Conservation (phyloP, 2,888 invertebrate species). For the Temnothorax rugatulus region DNA sequence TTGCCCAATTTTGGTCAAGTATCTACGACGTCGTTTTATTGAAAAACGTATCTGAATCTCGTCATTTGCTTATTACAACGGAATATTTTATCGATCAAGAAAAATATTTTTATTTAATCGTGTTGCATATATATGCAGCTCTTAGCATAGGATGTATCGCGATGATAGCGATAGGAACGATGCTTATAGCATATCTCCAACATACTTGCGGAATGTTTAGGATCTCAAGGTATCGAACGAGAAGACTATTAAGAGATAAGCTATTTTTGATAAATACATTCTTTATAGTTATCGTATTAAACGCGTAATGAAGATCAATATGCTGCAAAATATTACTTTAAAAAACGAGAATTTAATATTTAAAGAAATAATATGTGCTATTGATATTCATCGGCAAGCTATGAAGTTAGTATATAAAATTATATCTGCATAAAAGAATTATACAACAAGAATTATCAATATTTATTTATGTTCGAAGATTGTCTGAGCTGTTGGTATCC, state of each 20-base stretch:
- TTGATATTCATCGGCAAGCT: conserved; percentile 24
- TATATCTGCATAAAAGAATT: too few species aligned
- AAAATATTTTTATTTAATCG: background rate
- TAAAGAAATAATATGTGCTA: background rate
- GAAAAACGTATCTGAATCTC: background rate
- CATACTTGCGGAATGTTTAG: background rate
- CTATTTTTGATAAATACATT: background rate
- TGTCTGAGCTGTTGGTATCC: background rate
- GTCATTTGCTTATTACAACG: background rate
- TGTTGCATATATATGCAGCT: background rate
- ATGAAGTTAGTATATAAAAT: background rate
- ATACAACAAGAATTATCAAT: background rate
- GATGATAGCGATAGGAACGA: background rate
- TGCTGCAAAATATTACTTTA: background rate
- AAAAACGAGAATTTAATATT: background rate
- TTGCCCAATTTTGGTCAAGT: background rate
- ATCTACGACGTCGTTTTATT: background rate
- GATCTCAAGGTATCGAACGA: background rate
- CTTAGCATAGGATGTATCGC: background rate
- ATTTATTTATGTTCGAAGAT: background rate
- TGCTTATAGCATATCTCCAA: background rate
- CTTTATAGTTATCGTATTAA: conserved; percentile 11
- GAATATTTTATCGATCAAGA: conserved; percentile 26
- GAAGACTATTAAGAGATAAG: background rate
- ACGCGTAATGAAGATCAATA: background rate